These are phyloP conservation scores for Sebastes itinus DNA, from an alignment of 2,797 vertebrate genomes.

Conservation along the genomic window DNA sequence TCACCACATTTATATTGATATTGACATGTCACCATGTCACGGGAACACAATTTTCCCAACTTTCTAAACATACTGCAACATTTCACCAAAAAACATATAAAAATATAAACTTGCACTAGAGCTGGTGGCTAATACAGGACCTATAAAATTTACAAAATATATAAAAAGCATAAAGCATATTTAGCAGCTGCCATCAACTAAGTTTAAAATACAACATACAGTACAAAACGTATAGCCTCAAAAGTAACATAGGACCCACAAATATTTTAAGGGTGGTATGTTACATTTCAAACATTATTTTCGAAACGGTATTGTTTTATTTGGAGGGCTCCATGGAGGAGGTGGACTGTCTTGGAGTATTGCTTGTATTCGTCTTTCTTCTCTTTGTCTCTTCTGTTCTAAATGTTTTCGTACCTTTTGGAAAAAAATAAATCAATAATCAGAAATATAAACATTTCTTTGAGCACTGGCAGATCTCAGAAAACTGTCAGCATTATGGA, in stretches of 20 bases:
- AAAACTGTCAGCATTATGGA: neutral
- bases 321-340: slow-evolving; percentile 93
- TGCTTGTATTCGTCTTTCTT: slow-evolving; percentile 79
- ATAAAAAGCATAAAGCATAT: neutral
- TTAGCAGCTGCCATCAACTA: neutral
- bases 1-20: neutral
- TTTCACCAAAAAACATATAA: neutral
- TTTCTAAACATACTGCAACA: neutral
- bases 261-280: neutral
- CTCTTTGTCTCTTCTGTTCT: slow-evolving; percentile 81
- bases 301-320: slow-evolving; percentile 85
- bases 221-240: neutral
- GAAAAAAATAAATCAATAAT: neutral
- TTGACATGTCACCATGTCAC: neutral
- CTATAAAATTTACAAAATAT: neutral
- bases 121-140: neutral
- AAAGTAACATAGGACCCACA: neutral
- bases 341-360: slow-evolving; percentile 75
- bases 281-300: slow-evolving; percentile 69
- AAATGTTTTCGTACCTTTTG: slow-evolving; percentile 88
- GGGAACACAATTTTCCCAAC: neutral
- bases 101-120: neutral
- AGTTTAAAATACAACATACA: neutral
- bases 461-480: neutral
- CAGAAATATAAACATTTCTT: neutral